Evolutionary conservation across 1,140 invertebrate species (phyloP), one percentile per base, ranked within the genome.

Genomic region (Kradibia gibbosae): DNA sequence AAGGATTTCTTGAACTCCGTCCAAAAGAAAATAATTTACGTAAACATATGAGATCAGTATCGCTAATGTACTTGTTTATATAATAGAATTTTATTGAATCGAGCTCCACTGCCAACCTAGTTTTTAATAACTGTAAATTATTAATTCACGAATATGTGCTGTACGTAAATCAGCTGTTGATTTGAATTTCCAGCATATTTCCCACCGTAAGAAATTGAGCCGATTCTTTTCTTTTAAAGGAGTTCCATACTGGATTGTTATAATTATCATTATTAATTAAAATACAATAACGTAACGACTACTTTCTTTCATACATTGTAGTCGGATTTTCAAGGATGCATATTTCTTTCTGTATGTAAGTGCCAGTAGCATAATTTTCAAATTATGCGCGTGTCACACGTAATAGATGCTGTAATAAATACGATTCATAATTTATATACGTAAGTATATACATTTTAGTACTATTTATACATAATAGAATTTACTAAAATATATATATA

Each of bases 191-290:
- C 42, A 1, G 22, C 39, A 28, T 42, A 25, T 60, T 75, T 75
- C 55, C n/a, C 73, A 75, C 36, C 31, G 5, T 22, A 57, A n/a
- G 10, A 25, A n/a, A 31, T 39, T 13, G 45, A 50, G 31, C 31
- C 13, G n/a, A 57, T 4, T 55, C 15, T 7, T 55, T 53, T 34
- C 31, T 34, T 39, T 20, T 15, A 1, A 20, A 31, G 10, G 28
- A 55, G 17, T 3, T 20, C 31, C 7, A 11, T 20, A 15, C 72
- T n/a, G 28, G 28, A 25, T 70, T n/a, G n/a, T 53, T 20, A 36
- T 80, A 73, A 80, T 50, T 48, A 73, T 65, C 48, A 39, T 65
- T 62, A 74, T 80, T 62, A 80, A 80, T 80, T 80, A 74, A 80
- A 80, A 78, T 55, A 65, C 77, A 55, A 78, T 71, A 48, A 31